Conservation (phyloP, 2,113 vertebrate genomes). For the Promerops cafer region DNA sequence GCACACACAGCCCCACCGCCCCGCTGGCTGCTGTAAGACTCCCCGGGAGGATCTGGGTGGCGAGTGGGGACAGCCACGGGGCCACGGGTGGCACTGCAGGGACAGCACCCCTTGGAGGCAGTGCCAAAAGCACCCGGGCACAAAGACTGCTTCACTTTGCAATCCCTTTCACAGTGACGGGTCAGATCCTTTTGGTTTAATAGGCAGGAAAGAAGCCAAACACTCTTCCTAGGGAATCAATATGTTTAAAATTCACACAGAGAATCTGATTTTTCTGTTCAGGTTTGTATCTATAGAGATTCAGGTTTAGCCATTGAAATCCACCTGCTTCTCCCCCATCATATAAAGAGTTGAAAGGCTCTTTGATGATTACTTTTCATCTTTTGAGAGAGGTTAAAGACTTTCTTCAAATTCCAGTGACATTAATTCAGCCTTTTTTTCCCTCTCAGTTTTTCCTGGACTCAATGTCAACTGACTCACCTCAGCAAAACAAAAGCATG, state of each 20-base stretch:
- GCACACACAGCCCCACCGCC: fast-evolving
- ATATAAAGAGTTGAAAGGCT: not conserved
- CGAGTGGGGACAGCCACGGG: fast-evolving
- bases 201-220: fast-evolving
- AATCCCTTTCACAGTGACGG: fast-evolving
- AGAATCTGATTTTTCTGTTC: not conserved
- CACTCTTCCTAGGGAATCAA: not conserved
- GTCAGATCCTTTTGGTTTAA: not conserved
- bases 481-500: not conserved
- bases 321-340: not conserved
- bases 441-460: not conserved
- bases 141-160: not conserved
- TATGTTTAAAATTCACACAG: not conserved
- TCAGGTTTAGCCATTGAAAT: not conserved
- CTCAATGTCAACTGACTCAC: not conserved
- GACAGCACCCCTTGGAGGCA: too few relatives aligned
- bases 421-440: not conserved
- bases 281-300: not conserved
- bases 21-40: not conserved
- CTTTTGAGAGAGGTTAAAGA: not conserved
- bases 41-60: not conserved
- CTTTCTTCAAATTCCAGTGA: not conserved
- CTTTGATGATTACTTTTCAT: not conserved
- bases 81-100: not conserved
- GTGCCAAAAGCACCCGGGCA: not conserved